Evolutionary conservation across 2,888 invertebrate species (phyloP).

Genomic region (Drosophila buzzatii): DNA sequence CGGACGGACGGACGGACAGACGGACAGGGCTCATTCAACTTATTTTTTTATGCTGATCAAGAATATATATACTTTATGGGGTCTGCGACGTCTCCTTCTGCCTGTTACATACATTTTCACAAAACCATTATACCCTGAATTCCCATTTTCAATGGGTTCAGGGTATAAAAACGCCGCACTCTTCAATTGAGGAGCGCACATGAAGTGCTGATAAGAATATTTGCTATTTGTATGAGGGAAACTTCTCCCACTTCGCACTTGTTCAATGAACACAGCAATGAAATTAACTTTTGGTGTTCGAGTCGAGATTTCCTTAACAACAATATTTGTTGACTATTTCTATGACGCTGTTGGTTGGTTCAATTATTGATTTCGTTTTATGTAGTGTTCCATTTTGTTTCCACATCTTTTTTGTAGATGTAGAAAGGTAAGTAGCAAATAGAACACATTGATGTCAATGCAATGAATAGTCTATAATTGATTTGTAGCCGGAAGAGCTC

Average conservation of each 20-base stretch:
- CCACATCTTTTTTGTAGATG: background rate
- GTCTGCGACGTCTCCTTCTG: no score
- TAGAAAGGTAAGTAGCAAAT: slow-evolving; percentile 37
- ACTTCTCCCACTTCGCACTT: slow-evolving; percentile 13
- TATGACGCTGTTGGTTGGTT: slow-evolving; percentile 34
- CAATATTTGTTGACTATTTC: slow-evolving; percentile 44
- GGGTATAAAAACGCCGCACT: background rate
- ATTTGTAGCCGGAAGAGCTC: slow-evolving; percentile 60
- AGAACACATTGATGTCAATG: slow-evolving; percentile 1
- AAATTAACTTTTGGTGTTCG: slow-evolving; percentile 68
- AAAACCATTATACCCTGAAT: no score
- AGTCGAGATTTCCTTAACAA: slow-evolving; percentile 38
- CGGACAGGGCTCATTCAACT: no score
- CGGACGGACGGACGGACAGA: no score
- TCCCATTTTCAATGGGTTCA: no score
- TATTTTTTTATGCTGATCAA: no score
- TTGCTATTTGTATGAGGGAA: slow-evolving; percentile 46
- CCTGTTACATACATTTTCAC: no score
- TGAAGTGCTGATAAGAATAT: slow-evolving; percentile 63
- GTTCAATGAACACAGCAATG: slow-evolving; percentile 40
- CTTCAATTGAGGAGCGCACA: slow-evolving; percentile 19
- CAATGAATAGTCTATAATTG: slow-evolving; percentile 58
- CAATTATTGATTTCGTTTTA: slow-evolving; percentile 41
- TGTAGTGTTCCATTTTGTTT: background rate
- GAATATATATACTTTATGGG: no score